These are phyloP conservation scores for Accipiter virgatus DNA, from an alignment of 2,113 vertebrate genomes.

Conservation along the genomic window DNA sequence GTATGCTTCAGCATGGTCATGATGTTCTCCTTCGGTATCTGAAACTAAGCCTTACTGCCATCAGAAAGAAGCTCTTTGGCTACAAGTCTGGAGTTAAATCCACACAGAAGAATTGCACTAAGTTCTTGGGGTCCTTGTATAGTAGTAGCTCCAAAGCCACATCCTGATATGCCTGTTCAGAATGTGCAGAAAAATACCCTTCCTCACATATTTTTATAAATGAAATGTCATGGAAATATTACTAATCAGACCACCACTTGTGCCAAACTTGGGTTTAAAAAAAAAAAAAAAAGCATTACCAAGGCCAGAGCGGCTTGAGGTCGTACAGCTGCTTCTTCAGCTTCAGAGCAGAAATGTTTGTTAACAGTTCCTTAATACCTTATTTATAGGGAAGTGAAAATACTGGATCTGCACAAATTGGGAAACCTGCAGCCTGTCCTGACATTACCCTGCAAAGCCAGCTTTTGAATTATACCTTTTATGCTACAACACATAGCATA, in stretches of 20 bases:
- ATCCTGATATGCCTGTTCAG: not conserved
- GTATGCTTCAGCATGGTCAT: not conserved
- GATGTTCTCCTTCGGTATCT: not conserved
- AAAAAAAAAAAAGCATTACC: not conserved
- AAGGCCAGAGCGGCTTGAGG: not conserved
- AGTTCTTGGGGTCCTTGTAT: not conserved
- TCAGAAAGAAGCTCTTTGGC: not conserved
- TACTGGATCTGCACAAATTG: not conserved
- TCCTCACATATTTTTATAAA: not conserved
- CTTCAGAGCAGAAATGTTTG: not conserved
- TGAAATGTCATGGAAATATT: not conserved
- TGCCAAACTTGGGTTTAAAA: not conserved
- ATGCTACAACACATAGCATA: not conserved
- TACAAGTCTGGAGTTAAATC: not conserved
- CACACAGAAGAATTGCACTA: not conserved
- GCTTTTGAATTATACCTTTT: not conserved
- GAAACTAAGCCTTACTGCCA: not conserved
- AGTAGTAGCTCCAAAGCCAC: not conserved
- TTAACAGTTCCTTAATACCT: not conserved
- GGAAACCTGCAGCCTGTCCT: not conserved
- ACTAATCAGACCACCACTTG: not conserved
- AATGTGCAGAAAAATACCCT: not conserved
- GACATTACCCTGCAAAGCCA: not conserved
- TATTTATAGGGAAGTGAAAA: not conserved
- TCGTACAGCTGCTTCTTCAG: constrained; percentile 2